A percentile compares a stretch with the other conserved stretches of the same genome.
phyloP scores from a whole-genome alignment of 2,797 vertebrate species.

The Anguilla megastoma region DNA sequence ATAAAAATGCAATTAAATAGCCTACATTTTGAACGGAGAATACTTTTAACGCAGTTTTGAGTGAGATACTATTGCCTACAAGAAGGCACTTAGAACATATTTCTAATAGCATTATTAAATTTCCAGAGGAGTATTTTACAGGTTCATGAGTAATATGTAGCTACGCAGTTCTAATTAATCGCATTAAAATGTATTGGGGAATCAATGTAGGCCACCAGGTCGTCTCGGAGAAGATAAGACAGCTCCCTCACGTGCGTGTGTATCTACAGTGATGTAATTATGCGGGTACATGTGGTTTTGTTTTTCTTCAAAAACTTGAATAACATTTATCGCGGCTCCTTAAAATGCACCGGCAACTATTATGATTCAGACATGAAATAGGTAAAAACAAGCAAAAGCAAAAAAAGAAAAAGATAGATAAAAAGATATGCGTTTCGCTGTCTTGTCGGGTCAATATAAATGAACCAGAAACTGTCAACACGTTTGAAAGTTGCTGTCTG shows the following conservation, averaged over 20 bases:
- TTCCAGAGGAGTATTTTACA: not conserved
- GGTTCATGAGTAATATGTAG: not conserved
- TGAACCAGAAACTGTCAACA: slow-evolving; percentile 17
- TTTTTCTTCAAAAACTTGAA: not conserved
- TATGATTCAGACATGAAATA: not conserved
- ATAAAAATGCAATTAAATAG: not conserved
- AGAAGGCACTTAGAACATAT: not conserved
- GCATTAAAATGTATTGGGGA: not conserved
- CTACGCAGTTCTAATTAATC: not conserved
- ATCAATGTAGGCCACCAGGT: not conserved
- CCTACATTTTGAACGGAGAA: not conserved
- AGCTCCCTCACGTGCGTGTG: not conserved
- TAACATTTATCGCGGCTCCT: not conserved
- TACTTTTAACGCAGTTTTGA: not conserved
- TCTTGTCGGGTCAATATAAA: slow-evolving; percentile 28
- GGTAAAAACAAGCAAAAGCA: not conserved
- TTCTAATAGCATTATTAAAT: not conserved
- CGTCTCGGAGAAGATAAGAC: not conserved
- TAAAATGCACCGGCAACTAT: not conserved
- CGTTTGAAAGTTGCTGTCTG: slow-evolving; percentile 30
- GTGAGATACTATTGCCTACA: not conserved
- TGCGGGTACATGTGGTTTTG: not conserved
- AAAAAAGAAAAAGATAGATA: not conserved
- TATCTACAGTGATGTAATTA: not conserved
- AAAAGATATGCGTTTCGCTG: not conserved